These are phyloP conservation scores for Nyctereutes procyonoides DNA, from an alignment of 2,113 vertebrate genomes.

Conservation along the genomic window DNA sequence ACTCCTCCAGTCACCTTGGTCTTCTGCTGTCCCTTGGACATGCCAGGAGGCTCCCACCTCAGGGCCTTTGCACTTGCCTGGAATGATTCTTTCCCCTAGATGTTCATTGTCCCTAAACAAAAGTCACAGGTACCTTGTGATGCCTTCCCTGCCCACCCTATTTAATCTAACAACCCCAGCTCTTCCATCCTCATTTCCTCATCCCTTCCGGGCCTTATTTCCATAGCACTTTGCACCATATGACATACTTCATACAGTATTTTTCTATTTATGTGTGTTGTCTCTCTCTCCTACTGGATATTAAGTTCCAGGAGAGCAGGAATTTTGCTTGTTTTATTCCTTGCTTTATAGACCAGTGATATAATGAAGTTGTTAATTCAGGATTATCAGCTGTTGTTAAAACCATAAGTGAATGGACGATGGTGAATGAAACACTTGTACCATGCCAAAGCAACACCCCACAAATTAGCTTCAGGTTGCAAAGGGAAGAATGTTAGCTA, in stretches of 20 bases:
- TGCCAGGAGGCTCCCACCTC: background rate
- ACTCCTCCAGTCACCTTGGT: background rate
- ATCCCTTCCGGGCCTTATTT: background rate
- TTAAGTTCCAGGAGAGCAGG: background rate
- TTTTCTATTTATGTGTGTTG: background rate
- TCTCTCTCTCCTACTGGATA: background rate
- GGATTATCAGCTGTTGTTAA: background rate
- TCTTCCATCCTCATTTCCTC: background rate
- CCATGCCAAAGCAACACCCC: background rate
- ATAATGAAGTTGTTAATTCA: slow-evolving; percentile 1
- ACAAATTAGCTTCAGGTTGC: background rate
- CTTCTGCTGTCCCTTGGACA: background rate
- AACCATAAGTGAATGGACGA: background rate
- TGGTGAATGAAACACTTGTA: background rate
- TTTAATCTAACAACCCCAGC: background rate
- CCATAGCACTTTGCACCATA: background rate
- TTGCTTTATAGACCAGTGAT: background rate
- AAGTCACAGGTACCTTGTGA: background rate
- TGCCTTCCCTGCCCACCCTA: background rate
- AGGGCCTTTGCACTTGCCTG: background rate
- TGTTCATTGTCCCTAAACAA: background rate
- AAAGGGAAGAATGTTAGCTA: background rate
- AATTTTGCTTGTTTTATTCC: background rate
- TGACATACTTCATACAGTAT: background rate
- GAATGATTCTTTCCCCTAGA: background rate